These are phyloP conservation scores for Percopsis transmontana DNA, from an alignment of 2,113 vertebrate species.

Conservation along the genomic window DNA sequence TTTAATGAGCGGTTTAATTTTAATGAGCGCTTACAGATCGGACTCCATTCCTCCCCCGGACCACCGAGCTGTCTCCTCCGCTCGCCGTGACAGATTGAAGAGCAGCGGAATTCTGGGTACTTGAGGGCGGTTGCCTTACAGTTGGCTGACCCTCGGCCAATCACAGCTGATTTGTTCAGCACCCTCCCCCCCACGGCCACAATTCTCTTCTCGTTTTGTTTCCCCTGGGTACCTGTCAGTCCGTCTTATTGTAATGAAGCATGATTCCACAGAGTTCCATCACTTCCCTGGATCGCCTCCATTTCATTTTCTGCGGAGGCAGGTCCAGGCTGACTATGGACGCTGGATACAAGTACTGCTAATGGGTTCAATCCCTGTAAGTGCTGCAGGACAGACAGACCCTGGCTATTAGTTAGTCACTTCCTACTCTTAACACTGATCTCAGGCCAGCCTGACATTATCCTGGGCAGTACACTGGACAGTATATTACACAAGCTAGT, in stretches of 20 bases:
- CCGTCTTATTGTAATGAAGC: slow-evolving; percentile 71
- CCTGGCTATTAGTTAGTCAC: too few relatives aligned
- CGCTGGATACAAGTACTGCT: slow-evolving; percentile 73
- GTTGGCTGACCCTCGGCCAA: slow-evolving; percentile 51
- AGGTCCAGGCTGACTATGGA: slow-evolving; percentile 56
- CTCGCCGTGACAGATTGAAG: slow-evolving; percentile 25
- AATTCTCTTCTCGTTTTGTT: slow-evolving; percentile 20
- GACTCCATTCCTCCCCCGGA: slow-evolving; percentile 21
- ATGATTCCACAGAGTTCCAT: slow-evolving; percentile 49
- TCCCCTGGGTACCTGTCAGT: slow-evolving; percentile 45
- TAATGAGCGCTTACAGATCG: slow-evolving; percentile 71
- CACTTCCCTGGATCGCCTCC: slow-evolving; percentile 59
- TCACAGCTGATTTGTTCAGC: slow-evolving; percentile 53
- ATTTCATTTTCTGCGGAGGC: slow-evolving; percentile 61
- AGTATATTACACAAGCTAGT: too few relatives aligned
- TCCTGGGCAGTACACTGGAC: too few relatives aligned
- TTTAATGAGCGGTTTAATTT: slow-evolving; percentile 83
- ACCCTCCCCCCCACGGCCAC: slow-evolving; percentile 4
- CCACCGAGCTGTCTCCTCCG: slow-evolving; percentile 34
- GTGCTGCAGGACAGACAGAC: slow-evolving; percentile 32
- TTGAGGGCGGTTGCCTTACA: slow-evolving; percentile 1
- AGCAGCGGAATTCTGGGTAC: slow-evolving; percentile 20
- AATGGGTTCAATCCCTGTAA: slow-evolving; percentile 74
- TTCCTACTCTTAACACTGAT: too few relatives aligned
- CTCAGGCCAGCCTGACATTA: too few relatives aligned